These are phyloP conservation scores for Dioctria rufipes DNA, from an alignment of 2,888 invertebrate species.

Conservation along the genomic window DNA sequence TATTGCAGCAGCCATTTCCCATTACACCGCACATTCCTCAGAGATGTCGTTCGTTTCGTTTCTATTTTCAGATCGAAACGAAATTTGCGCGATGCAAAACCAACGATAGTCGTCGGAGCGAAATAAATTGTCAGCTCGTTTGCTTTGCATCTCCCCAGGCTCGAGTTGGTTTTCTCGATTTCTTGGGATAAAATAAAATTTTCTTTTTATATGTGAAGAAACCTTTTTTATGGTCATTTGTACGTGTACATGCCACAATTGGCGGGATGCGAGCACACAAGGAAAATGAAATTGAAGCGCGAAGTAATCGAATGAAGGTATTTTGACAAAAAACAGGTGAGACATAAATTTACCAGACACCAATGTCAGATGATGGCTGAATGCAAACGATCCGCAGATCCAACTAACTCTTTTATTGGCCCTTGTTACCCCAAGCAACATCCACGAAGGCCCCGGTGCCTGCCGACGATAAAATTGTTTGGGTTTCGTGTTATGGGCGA, in stretches of 20 bases:
- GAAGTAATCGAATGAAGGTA: slow-evolving; percentile 49
- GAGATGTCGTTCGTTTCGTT: slow-evolving; percentile 27
- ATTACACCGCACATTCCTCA: slow-evolving; percentile 9
- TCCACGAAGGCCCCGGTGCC: neutral
- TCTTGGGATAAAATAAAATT: slow-evolving; percentile 4
- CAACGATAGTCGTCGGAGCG: slow-evolving; percentile 22
- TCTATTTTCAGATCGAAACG: slow-evolving; percentile 44
- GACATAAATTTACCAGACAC: slow-evolving; percentile 45
- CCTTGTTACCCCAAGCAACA: neutral
- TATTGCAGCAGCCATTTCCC: slow-evolving; percentile 35
- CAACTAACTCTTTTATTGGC: slow-evolving; percentile 22
- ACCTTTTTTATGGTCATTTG: neutral
- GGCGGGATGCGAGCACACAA: neutral
- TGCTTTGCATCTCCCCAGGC: slow-evolving; percentile 45
- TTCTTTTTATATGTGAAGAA: slow-evolving; percentile 1
- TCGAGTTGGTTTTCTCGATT: slow-evolving; percentile 28
- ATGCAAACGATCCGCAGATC: slow-evolving; percentile 35
- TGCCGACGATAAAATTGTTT: neutral
- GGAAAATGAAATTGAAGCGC: neutral
- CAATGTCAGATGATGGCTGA: slow-evolving; percentile 46
- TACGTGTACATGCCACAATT: slow-evolving; percentile 11
- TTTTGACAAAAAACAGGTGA: slow-evolving; percentile 53
- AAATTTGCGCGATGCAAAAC: slow-evolving; percentile 25
- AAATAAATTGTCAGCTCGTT: slow-evolving; percentile 51
- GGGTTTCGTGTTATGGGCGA: slow-evolving; percentile 27